These are phyloP conservation scores for Amiota mariae DNA, from an alignment of 2,888 invertebrate species.

Conservation along the genomic window DNA sequence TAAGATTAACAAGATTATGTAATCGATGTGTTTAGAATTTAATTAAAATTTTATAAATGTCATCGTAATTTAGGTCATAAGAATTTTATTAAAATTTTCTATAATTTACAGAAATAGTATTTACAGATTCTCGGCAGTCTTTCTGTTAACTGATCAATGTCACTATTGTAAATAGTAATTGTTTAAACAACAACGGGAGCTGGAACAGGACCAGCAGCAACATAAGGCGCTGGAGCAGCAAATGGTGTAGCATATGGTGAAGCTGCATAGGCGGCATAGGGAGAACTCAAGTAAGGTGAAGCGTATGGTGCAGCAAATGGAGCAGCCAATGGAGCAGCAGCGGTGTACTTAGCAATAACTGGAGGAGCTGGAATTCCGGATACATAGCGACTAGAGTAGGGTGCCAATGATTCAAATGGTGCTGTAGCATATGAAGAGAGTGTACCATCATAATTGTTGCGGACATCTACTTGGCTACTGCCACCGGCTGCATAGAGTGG, in stretches of 20 bases:
- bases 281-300: slow-evolving; percentile 42
- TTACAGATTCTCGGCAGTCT: too few relatives aligned
- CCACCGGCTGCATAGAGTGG: slow-evolving; percentile 69
- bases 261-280: slow-evolving; percentile 42
- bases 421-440: slow-evolving; percentile 69
- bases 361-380: slow-evolving; percentile 62
- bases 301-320: slow-evolving; percentile 40
- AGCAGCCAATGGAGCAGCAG: slow-evolving; percentile 42
- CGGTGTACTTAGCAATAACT: slow-evolving; percentile 40
- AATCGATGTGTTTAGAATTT: too few relatives aligned
- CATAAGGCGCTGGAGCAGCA: slow-evolving; percentile 25
- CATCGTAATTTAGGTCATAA: too few relatives aligned
- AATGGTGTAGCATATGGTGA: slow-evolving; percentile 37
- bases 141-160: too few relatives aligned
- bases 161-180: neutral
- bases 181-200: slow-evolving; percentile 37
- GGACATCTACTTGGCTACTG: slow-evolving; percentile 69
- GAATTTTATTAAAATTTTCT: too few relatives aligned
- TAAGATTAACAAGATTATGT: too few relatives aligned
- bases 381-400: slow-evolving; percentile 67
- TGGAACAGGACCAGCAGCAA: slow-evolving; percentile 24
- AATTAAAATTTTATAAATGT: too few relatives aligned
- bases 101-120: too few relatives aligned
- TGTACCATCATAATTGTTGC: slow-evolving; percentile 68
- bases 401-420: slow-evolving; percentile 64